Evolutionary conservation across 2,113 vertebrate species (phyloP).

Genomic region (Progne subis): DNA sequence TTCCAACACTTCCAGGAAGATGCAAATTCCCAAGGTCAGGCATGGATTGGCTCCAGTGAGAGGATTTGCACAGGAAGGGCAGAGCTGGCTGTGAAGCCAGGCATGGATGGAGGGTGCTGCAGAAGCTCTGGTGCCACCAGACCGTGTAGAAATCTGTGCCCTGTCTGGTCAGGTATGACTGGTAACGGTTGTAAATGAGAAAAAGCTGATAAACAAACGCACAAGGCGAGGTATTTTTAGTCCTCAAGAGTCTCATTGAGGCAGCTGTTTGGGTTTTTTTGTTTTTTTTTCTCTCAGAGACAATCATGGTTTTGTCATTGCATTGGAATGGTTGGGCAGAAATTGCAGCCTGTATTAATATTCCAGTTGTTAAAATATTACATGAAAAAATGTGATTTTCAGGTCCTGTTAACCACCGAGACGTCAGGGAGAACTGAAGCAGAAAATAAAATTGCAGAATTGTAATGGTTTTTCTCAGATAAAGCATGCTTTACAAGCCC

Average conservation of each 20-base stretch:
- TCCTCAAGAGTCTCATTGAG: background rate
- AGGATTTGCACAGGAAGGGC: background rate
- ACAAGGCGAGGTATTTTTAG: constrained; percentile 30
- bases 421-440: background rate
- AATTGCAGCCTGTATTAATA: rapidly evolving
- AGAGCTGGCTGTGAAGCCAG: background rate
- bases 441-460: background rate
- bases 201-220: background rate
- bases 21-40: background rate
- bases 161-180: constrained; percentile 51
- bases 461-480: background rate
- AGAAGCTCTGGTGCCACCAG: background rate
- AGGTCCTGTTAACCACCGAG: background rate
- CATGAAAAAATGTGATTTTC: background rate
- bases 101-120: background rate
- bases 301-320: rapidly evolving
- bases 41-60: rapidly evolving
- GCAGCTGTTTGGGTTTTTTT: background rate
- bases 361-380: background rate
- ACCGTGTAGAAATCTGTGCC: constrained; percentile 4
- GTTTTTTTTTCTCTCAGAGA: background rate
- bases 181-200: constrained; percentile 11
- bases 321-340: background rate
- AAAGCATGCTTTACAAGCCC: constrained; percentile 46
- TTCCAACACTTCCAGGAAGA: background rate